Evolutionary conservation across 2,888 invertebrate genomes (phyloP).

Genomic region (Tachina lurida): DNA sequence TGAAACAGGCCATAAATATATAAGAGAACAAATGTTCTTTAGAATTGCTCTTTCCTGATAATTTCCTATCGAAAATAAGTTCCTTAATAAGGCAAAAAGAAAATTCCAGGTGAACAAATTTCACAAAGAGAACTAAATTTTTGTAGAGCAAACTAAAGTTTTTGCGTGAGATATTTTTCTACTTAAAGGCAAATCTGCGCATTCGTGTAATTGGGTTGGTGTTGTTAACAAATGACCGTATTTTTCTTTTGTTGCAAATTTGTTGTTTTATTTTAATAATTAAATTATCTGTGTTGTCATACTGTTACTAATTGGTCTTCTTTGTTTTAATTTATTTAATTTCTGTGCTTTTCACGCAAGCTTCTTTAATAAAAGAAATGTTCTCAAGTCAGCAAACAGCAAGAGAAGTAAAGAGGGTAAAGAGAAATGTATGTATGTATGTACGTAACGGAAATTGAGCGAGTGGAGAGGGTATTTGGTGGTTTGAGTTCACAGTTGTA

Average conservation of each 20-base stretch:
- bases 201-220: too few species aligned
- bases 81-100: too few species aligned
- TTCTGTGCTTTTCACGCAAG: neutral
- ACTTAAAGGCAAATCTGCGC: too few species aligned
- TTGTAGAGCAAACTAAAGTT: too few species aligned
- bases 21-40: too few species aligned
- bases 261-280: constrained; percentile 50
- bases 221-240: constrained; percentile 6
- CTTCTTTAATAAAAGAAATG: neutral
- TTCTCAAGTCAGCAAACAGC: neutral
- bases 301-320: constrained; percentile 49
- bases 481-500: constrained; percentile 38
- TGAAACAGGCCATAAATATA: too few species aligned
- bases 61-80: too few species aligned
- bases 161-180: too few species aligned
- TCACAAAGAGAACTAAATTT: too few species aligned
- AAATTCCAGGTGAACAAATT: too few species aligned
- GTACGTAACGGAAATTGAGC: neutral
- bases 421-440: constrained; percentile 5
- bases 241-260: constrained; percentile 7
- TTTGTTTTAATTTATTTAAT: constrained; percentile 24
- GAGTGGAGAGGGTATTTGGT: neutral
- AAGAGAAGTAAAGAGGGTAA: neutral
- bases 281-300: constrained; percentile 55
- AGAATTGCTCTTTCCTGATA: too few species aligned